Conservation (phyloP, 2,113 vertebrate species). For the Percina caprodes region DNA sequence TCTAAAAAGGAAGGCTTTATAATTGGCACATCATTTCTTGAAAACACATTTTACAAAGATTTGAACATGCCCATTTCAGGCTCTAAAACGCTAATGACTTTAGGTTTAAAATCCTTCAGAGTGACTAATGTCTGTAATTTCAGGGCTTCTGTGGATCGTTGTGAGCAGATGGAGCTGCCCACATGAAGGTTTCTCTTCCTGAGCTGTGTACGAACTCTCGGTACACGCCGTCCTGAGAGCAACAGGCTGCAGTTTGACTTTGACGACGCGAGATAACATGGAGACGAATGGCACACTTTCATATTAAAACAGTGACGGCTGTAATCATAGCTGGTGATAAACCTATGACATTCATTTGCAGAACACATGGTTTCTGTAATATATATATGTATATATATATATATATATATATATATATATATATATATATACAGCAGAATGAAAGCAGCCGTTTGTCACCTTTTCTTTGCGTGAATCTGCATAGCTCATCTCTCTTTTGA, state of each 20-base stretch:
- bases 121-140: conserved; percentile 49
- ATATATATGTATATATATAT: neutral
- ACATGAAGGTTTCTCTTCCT: conserved; percentile 30
- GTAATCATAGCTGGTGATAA: conserved; percentile 13
- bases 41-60: conserved; percentile 4
- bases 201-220: conserved; percentile 29
- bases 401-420: too few relatives aligned
- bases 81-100: conserved; percentile 13
- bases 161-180: conserved; percentile 57
- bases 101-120: conserved; percentile 18
- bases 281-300: neutral
- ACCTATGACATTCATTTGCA: conserved; percentile 6
- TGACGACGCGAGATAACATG: conserved; percentile 26
- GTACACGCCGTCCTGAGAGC: conserved; percentile 21
- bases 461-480: neutral
- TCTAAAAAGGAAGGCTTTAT: neutral
- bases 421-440: too few relatives aligned
- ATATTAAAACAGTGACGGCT: neutral
- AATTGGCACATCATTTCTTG: neutral
- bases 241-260: conserved; percentile 30
- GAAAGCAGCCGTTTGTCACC: neutral
- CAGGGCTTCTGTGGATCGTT: conserved; percentile 1
- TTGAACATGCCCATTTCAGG: neutral
- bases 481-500: neutral
- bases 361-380: neutral